These are phyloP conservation scores for Sinocyclocheilus anshuiensis DNA, from an alignment of 2,113 vertebrate genomes.

Conservation along the genomic window DNA sequence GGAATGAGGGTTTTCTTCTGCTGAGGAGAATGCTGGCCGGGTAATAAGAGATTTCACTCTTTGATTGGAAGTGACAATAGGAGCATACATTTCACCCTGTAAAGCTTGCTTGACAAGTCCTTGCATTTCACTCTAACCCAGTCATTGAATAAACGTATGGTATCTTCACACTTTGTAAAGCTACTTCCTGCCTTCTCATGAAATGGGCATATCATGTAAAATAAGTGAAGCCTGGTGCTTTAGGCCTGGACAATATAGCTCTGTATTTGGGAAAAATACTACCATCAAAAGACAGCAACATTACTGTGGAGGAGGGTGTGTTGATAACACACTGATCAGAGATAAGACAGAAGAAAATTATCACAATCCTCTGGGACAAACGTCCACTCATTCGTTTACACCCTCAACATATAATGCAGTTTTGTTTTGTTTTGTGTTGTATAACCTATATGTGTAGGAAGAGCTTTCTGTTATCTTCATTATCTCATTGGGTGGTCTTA, in stretches of 20 bases:
- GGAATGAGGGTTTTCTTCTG: slow-evolving; percentile 15
- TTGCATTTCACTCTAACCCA: background rate
- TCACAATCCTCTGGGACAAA: slow-evolving; percentile 12
- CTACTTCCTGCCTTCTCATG: background rate
- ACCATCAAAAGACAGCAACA: slow-evolving; percentile 33
- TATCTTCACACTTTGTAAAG: background rate
- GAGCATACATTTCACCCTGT: background rate
- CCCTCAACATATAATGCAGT: background rate
- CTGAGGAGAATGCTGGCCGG: background rate
- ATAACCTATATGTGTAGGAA: slow-evolving; percentile 1
- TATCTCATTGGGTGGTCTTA: background rate
- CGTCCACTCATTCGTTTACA: slow-evolving; percentile 17
- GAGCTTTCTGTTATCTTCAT: background rate
- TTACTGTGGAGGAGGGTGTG: slow-evolving; percentile 51
- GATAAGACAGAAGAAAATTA: slow-evolving; percentile 25
- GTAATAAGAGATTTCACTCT: background rate
- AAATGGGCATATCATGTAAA: background rate
- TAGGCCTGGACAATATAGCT: background rate
- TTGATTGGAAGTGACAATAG: background rate
- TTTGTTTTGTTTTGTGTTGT: background rate
- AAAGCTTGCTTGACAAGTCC: slow-evolving; percentile 43
- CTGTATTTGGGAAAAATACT: slow-evolving; percentile 20
- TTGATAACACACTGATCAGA: slow-evolving; percentile 41
- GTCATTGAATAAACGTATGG: background rate
- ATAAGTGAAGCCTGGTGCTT: background rate